A percentile compares a stretch with the other conserved stretches of the same genome.
Conservation (phyloP, 2,888 invertebrate species). For the Pristionchus exspectatus region DNA sequence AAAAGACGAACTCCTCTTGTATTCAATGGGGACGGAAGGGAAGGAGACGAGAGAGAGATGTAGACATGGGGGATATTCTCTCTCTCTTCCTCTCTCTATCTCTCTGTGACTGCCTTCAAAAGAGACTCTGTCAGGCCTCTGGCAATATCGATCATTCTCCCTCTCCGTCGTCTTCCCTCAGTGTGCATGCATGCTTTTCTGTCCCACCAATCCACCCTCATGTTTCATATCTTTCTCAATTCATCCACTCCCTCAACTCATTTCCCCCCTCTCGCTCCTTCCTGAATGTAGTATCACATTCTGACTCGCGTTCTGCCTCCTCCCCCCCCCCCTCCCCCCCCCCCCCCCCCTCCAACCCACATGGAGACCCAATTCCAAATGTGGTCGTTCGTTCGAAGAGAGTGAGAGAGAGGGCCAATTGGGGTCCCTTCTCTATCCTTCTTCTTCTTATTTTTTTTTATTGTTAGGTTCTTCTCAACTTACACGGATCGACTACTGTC, state of each 20-base stretch:
- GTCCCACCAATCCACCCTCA: slow-evolving; percentile 18
- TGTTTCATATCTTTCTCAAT: not conserved
- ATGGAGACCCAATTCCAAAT: not conserved
- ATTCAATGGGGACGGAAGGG: not conserved
- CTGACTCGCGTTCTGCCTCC: not conserved
- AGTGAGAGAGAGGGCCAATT: not conserved
- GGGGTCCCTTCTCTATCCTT: not conserved
- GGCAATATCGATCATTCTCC: slow-evolving; percentile 50
- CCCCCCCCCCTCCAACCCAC: not conserved
- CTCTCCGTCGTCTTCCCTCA: not conserved
- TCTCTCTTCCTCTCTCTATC: not conserved
- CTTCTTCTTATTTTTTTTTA: not conserved
- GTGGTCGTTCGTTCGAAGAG: slow-evolving; percentile 4
- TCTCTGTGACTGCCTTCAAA: slow-evolving; percentile 28
- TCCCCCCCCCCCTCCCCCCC: not conserved
- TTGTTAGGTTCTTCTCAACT: not conserved
- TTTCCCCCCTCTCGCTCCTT: not conserved
- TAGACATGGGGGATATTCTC: not conserved
- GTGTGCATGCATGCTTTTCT: not conserved
- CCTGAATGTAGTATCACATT: slow-evolving; percentile 2
- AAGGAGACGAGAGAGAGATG: not conserved
- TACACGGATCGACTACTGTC: not conserved
- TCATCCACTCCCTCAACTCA: not conserved
- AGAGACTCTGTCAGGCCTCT: slow-evolving; percentile 45
- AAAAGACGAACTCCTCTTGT: not conserved